Conservation (phyloP, 2,113 vertebrate species). For the Columba janthina region DNA sequence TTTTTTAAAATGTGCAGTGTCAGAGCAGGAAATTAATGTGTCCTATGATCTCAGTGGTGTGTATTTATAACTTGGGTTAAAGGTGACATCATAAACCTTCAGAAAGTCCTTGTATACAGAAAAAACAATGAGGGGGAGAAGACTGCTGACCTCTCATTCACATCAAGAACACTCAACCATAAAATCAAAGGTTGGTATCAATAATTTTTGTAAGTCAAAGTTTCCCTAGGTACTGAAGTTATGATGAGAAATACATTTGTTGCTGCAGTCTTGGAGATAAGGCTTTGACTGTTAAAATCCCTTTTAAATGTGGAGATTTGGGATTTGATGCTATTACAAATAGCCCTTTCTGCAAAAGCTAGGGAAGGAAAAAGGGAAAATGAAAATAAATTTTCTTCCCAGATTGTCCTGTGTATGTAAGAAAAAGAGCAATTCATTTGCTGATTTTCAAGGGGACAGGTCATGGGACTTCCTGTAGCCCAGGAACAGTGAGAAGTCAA, state of each 20-base stretch:
- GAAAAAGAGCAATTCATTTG: background rate
- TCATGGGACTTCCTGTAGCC: background rate
- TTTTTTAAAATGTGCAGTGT: slow-evolving; percentile 28
- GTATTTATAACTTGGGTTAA: slow-evolving; percentile 52
- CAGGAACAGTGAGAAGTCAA: background rate
- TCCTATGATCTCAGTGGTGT: slow-evolving; percentile 32
- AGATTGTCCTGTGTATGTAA: background rate
- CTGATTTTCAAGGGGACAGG: background rate
- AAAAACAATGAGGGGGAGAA: slow-evolving; percentile 54
- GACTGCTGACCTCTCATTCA: slow-evolving; percentile 47
- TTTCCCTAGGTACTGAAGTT: background rate
- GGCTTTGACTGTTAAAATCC: background rate
- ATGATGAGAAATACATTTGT: background rate
- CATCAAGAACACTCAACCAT: slow-evolving; percentile 43
- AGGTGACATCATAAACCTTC: slow-evolving; percentile 52
- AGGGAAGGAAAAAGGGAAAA: background rate
- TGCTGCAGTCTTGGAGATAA: background rate
- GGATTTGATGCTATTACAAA: background rate
- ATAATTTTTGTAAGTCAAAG: slow-evolving; percentile 18
- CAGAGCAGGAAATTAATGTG: slow-evolving; percentile 53
- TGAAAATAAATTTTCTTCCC: background rate
- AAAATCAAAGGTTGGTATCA: slow-evolving; percentile 40
- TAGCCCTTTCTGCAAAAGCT: background rate
- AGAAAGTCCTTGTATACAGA: slow-evolving; percentile 56
- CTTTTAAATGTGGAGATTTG: background rate